Evolutionary conservation across 37 sponge, comb jelly and placozoan species (phyloP), one percentile per base, ranked within the genome.

Genomic region (Ephydatia muelleri): DNA sequence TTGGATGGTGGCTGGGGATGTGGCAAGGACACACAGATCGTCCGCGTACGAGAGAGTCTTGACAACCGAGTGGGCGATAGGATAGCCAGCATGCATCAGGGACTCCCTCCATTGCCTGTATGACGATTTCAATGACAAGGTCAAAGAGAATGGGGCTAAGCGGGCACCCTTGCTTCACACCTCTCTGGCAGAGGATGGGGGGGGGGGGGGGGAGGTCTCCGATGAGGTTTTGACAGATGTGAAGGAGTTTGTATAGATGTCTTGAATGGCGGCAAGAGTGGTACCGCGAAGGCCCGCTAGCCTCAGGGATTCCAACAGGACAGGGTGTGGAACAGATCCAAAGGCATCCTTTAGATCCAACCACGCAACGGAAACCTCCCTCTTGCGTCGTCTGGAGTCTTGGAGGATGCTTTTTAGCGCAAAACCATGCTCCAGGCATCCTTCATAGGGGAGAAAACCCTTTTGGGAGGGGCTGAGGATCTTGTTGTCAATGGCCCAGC

Each of bases 391-490:
- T 3, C 68, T 74, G 68, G 67, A 49, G 34, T 80, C 82, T 36
- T 78, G 65, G 2, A 87, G 21, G 22, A 80, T 47, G 30, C 48
- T 40, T 67, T 66, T 66, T 1, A 87, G 67, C 0, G 72, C 16
- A 28, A 87, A 87, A 68, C 37, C 36, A 76, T 87, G 82, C 69
- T 87, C 80, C 16, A 68, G 13, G 65, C 79, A 78, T 3, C 88
- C 88, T n/a, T 81, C 82, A 65, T 43, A 74, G 70, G 86, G 88
- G 16, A 87, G 82, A 40, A 87, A 87, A 2, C 85, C 85, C 35
- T 81, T 86, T 32, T 86, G 80, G 9, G 65, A 26, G 22, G 47
- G 72, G 32, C 49, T 49, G 39, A 86, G 78, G 64, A 26, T 38
- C 6, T 38, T 33, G 26, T 67, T 33, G 33, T n/a, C 40, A 2